phyloP scores from a whole-genome alignment of 2,888 invertebrate genomes.

The Diarsia brunnea region DNA sequence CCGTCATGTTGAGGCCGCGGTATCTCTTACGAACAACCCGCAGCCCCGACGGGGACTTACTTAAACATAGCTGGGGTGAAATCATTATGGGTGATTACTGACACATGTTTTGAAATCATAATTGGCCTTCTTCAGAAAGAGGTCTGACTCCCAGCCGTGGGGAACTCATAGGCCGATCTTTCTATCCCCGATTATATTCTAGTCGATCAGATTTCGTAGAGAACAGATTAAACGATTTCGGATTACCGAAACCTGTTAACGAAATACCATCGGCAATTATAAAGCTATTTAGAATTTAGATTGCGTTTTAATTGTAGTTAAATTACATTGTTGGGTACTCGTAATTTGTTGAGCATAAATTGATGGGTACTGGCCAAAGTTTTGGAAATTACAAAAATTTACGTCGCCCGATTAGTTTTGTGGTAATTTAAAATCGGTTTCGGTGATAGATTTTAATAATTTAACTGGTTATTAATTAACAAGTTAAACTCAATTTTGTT shows the following conservation, averaged over 20 bases:
- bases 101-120: background rate
- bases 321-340: conserved; percentile 54
- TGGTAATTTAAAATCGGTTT: conserved; percentile 10
- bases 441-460: background rate
- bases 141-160: background rate
- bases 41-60: too few species aligned
- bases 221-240: conserved; percentile 48
- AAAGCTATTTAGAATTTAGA: conserved; percentile 67
- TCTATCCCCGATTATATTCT: background rate
- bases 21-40: too few species aligned
- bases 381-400: conserved; percentile 18
- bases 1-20: too few species aligned
- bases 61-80: too few species aligned
- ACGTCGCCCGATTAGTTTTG: conserved; percentile 28
- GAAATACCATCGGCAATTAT: conserved; percentile 58
- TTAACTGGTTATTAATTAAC: background rate
- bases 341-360: conserved; percentile 59
- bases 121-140: background rate
- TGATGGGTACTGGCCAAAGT: conserved; percentile 40
- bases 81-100: too few species aligned
- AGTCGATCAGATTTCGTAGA: conserved; percentile 30
- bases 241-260: conserved; percentile 53
- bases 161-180: background rate
- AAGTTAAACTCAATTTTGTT: too few species aligned
- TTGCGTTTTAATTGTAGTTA: conserved; percentile 66